Percentiles rank a stretch among this genome's conserved stretches.
These are phyloP conservation scores for Calcarius ornatus DNA, from an alignment of 2,113 vertebrate species.

Conservation along the genomic window DNA sequence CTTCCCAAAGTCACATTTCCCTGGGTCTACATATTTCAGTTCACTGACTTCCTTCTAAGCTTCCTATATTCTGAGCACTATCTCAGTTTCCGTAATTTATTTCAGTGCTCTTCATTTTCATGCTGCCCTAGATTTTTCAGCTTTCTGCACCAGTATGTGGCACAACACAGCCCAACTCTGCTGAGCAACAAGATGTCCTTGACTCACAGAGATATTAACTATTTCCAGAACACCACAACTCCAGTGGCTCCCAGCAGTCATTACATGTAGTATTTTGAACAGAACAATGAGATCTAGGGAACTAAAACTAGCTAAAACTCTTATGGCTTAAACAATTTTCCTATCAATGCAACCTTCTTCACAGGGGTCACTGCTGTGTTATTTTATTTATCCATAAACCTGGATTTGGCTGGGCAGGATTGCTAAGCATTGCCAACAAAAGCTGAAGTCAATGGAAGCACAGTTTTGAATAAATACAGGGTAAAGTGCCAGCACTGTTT, in stretches of 20 bases:
- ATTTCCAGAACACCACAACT: not conserved
- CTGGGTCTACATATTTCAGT: not conserved
- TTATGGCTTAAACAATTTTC: not conserved
- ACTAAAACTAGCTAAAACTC: not conserved
- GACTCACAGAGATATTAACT: not conserved
- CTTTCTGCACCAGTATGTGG: not conserved
- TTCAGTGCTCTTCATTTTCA: not conserved
- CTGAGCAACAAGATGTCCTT: not conserved
- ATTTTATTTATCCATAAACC: not conserved
- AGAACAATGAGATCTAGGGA: not conserved
- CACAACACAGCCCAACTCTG: not conserved
- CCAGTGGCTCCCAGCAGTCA: not conserved
- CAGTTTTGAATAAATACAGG: not conserved
- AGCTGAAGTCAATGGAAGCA: conserved; percentile 9
- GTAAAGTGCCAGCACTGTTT: not conserved
- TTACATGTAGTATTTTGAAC: fast-evolving
- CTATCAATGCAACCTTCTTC: not conserved
- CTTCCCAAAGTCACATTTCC: not conserved
- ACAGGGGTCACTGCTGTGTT: not conserved
- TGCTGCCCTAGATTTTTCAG: not conserved
- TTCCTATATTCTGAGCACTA: not conserved
- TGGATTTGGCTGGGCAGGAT: not conserved
- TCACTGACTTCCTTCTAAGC: not conserved
- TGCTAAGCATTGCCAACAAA: not conserved
- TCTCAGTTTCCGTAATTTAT: not conserved